Evolutionary conservation across 2,888 invertebrate genomes (phyloP), one percentile per base, ranked within the genome.

Genomic region (Perithous albicinctus): DNA sequence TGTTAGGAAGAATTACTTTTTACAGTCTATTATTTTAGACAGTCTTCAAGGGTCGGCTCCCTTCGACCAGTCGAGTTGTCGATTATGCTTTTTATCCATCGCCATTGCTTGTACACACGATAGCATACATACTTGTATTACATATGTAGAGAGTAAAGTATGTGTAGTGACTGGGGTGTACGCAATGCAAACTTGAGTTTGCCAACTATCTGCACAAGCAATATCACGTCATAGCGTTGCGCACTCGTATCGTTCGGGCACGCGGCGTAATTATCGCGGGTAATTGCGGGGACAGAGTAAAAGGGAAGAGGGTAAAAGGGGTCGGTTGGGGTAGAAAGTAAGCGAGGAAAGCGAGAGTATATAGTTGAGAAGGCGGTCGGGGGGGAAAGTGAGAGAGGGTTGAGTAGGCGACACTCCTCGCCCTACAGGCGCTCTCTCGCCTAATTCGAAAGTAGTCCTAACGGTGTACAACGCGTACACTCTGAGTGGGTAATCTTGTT

Each of bases 401-500:
- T 0, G 59, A 5, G 35, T 15, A 61, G 18, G 56, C 29, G 61
- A 61, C 35, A 41, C 32, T 32, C 15, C 32, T 32, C 15, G 10
- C 67, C 35, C 63, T 35, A 3, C 26, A 35, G 7, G 61, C n/a
- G n/a, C 41, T 46, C 43, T 46, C 43, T 79, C 78, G 67, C 63
- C 85, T 86, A 86, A 86, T 84, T 76, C 76, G 54, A 83, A 86
- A 86, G 85, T 86, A 85, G 82, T 61, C 75, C 72, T 48, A 64
- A 78, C 43, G 80, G 78, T 56, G 56, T 76, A 78, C 67, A 70
- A 41, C 72, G 70, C 26, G 23, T 38, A 46, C 78, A 54, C 70
- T 78, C 82, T 83, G 84, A 87, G 86, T 88, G 84, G 86, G 80
- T 86, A 88, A 88, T 87, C 86, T 84, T 86, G 86, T 84, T 86